Conservation (phyloP, 2,113 vertebrate species). For the Serinus canaria region DNA sequence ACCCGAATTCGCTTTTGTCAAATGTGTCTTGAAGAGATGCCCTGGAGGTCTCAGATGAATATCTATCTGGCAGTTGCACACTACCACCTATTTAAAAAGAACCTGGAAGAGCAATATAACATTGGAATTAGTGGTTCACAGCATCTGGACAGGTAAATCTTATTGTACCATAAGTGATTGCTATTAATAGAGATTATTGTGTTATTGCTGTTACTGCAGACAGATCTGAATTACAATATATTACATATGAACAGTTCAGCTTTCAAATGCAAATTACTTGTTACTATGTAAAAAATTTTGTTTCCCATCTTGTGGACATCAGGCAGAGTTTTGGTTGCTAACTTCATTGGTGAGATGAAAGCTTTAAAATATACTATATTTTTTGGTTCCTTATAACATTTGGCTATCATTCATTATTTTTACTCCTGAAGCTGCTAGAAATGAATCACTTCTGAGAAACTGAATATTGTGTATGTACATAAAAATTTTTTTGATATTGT, state of each 20-base stretch:
- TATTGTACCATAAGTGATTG: background rate
- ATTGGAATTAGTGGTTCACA: background rate
- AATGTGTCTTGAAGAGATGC: conserved; percentile 78
- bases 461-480: background rate
- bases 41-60: conserved; percentile 86
- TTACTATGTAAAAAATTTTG: background rate
- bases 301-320: background rate
- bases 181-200: background rate
- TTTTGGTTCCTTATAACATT: background rate
- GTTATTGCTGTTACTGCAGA: background rate
- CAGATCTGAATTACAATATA: background rate
- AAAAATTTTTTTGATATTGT: background rate
- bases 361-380: background rate
- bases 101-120: conserved; percentile 56
- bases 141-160: conserved; percentile 64
- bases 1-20: conserved; percentile 70
- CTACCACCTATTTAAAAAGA: conserved; percentile 74
- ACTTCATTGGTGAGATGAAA: background rate
- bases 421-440: background rate
- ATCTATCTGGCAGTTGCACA: conserved; percentile 77
- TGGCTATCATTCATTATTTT: background rate
- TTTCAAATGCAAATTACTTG: background rate
- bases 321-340: background rate
- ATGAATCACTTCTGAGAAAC: background rate
- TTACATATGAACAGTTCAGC: background rate